Base-by-base conservation (phyloP, 53 echinoderm and acorn worm genomes). In the Actinopyga echinites region DNA sequence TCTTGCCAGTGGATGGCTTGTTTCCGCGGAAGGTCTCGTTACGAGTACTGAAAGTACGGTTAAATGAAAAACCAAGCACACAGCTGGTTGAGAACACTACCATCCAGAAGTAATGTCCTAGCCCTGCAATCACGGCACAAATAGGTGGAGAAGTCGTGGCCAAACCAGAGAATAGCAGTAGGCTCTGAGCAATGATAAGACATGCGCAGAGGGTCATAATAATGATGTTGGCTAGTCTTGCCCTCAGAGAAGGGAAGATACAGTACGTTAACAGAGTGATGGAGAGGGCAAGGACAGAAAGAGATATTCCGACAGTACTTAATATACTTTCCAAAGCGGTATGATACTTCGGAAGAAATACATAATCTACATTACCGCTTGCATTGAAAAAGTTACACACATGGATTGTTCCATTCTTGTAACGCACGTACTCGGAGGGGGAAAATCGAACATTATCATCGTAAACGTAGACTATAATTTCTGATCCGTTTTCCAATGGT, bases 321-420 rank as follows among this genome's bases (percentile, higher is more conserved):
- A 69, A 20, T 3, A 69, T 69, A 5, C 22, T 40, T 38, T 69
- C 69, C 35, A 69, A 43, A 44, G 12, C 44, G 19, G 36, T 69
- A 11, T 37, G 22, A 37, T 69, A 20, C 37, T 36, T 21, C 37
- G 38, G 37, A 19, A 33, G 37, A 8, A 69, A 37, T 22, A 37
- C 20, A 19, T 36, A 23, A 12, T 11, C 8, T 8, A 17, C 25
- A 20, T 69, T 25, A 35, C 69, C 69, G 24, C 0, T 36, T 9
- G 1, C 69, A 40, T 69, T 37, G n/a, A 69, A 69, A 43, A 69
- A 69, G 42, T 69, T 69, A 37, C 69, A 69, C 37, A 69, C 69
- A 40, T 69, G 69, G 17, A 38, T 40, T 19, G 24, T 69, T 69
- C 69, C 69, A 38, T 69, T 69, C 17, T 69, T 25, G 40, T 69